Conservation (phyloP, 2,888 invertebrate genomes). For the Perdita meconis region DNA sequence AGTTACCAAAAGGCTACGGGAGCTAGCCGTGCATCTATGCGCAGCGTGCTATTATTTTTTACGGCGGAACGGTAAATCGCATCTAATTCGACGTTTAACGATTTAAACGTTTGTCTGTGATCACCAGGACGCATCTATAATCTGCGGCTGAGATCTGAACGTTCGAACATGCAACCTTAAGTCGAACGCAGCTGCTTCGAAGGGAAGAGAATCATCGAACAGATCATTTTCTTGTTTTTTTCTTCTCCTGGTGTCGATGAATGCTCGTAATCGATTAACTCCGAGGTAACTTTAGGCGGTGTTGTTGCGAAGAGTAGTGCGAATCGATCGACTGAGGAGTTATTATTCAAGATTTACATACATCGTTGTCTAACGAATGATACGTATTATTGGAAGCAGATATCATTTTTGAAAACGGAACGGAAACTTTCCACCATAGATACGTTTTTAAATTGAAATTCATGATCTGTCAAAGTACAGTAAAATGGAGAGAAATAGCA, state of each 20-base stretch:
- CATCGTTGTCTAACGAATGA: too few species aligned
- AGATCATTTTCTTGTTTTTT: constrained; percentile 2
- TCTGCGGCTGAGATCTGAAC: constrained; percentile 72
- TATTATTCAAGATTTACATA: too few species aligned
- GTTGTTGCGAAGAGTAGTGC: too few species aligned
- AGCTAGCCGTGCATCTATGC: constrained; percentile 73
- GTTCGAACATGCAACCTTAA: constrained; percentile 75
- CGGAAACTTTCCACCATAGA: too few species aligned
- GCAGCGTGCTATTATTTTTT: constrained; percentile 81
- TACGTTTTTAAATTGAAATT: too few species aligned
- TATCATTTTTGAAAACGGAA: too few species aligned
- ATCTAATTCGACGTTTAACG: constrained; percentile 83
- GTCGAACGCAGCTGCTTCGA: constrained; percentile 79
- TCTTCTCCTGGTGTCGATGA: constrained; percentile 3
- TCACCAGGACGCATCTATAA: constrained; percentile 82
- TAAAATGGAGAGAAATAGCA: too few species aligned
- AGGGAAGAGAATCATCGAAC: constrained; percentile 39
- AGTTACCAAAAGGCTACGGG: constrained; percentile 55
- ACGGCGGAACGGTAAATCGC: constrained; percentile 66
- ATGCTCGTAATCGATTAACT: not conserved
- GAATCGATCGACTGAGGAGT: too few species aligned
- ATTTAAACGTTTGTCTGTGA: constrained; percentile 83
- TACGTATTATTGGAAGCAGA: too few species aligned
- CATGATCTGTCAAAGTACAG: too few species aligned
- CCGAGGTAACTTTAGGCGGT: too few species aligned